phyloP scores from a whole-genome alignment of 2,797 vertebrate species.

The Anolis apletophallus region DNA sequence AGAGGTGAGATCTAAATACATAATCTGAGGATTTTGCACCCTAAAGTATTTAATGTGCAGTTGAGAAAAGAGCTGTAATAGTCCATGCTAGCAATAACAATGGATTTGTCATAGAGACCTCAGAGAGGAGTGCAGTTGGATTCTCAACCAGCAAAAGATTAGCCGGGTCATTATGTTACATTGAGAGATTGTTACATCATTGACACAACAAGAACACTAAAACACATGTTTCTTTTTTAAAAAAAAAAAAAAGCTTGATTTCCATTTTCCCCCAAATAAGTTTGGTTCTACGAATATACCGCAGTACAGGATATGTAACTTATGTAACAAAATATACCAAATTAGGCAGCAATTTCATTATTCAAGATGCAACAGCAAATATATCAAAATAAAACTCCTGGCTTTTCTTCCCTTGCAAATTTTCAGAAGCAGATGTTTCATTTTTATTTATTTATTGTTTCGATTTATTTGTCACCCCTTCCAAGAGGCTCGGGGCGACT shows the following conservation, averaged over 20 bases:
- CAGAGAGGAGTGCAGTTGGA: neutral
- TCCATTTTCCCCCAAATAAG: neutral
- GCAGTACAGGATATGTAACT: neutral
- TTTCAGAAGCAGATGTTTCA: neutral
- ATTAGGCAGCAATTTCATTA: neutral
- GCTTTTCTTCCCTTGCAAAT: neutral
- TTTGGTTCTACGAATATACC: neutral
- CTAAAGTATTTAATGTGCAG: neutral
- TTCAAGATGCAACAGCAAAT: neutral
- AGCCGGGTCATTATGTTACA: neutral
- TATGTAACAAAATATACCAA: neutral
- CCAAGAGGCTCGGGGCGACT: no score
- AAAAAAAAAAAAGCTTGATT: no score
- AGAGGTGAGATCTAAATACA: neutral
- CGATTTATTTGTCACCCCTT: no score
- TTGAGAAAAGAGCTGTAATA: conserved; percentile 14
- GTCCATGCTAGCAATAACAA: neutral
- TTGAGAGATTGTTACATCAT: neutral
- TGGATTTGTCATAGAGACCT: neutral
- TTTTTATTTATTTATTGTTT: no score
- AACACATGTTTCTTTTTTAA: neutral
- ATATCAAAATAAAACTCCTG: neutral
- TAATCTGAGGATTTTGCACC: neutral
- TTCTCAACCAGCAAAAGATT: neutral
- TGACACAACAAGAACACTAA: neutral